Percentiles rank a stretch among this genome's conserved stretches.
Conservation (phyloP, 2,797 vertebrate species). For the Valencia hispanica region DNA sequence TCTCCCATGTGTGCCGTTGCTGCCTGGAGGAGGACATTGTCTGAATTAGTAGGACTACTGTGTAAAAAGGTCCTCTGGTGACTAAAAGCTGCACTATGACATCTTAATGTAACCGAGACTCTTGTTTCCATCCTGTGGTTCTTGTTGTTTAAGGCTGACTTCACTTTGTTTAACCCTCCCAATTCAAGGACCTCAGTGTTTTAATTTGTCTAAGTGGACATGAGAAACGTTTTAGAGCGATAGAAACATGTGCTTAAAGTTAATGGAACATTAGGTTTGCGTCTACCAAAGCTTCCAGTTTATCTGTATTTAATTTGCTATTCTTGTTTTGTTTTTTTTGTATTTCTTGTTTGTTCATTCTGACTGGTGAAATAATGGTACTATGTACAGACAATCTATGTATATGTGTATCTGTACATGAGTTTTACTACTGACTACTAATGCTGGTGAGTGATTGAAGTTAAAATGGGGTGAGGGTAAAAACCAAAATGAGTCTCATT, state of each 20-base stretch:
- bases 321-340: background rate
- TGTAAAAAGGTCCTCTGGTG: background rate
- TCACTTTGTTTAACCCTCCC: constrained; percentile 22
- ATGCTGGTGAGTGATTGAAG: constrained; percentile 48
- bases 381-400: constrained; percentile 49
- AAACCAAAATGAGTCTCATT: background rate
- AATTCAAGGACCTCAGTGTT: constrained; percentile 7
- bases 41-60: constrained; percentile 21
- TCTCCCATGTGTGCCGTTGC: constrained; percentile 10
- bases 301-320: constrained; percentile 16
- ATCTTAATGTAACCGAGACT: constrained; percentile 26
- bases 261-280: constrained; percentile 42
- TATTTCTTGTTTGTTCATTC: constrained; percentile 14
- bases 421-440: constrained; percentile 74
- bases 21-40: constrained; percentile 11
- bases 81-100: constrained; percentile 36
- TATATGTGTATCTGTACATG: constrained; percentile 47
- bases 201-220: background rate
- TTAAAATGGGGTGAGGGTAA: constrained; percentile 2
- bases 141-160: constrained; percentile 17
- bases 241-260: constrained; percentile 19
- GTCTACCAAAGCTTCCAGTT: constrained; percentile 7
- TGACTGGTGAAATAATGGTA: constrained; percentile 35
- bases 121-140: background rate
- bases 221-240: constrained; percentile 1